Evolutionary conservation across 2,797 vertebrate species (phyloP).

Genomic region (Phylloscopus collybita): DNA sequence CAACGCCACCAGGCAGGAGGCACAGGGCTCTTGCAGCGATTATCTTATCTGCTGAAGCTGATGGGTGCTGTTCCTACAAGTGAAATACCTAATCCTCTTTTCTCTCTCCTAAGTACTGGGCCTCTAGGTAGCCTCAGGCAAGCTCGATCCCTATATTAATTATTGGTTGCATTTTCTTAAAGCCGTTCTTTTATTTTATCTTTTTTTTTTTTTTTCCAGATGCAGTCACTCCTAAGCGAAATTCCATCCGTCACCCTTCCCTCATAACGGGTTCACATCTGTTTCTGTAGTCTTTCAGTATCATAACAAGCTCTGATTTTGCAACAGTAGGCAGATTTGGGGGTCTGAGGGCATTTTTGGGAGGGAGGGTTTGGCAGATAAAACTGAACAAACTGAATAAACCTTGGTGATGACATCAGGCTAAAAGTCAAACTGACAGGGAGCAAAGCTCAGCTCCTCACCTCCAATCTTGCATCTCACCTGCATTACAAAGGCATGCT

Average conservation of each 20-base stretch:
- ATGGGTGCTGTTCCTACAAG: conserved; percentile 33
- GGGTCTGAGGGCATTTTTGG: neutral
- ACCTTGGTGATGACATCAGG: neutral
- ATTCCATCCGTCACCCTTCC: neutral
- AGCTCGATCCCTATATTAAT: conserved; percentile 23
- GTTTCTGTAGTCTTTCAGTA: neutral
- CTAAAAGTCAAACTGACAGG: neutral
- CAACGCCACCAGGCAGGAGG: neutral
- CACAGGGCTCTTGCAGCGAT: neutral
- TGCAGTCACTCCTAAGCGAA: conserved; percentile 1
- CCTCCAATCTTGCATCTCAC: neutral
- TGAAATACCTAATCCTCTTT: conserved; percentile 47
- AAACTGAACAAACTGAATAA: neutral
- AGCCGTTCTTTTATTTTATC: neutral
- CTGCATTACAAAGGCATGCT: neutral
- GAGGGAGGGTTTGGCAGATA: neutral
- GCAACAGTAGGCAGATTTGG: conserved; percentile 9
- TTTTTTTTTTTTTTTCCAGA: neutral
- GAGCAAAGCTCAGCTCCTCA: neutral
- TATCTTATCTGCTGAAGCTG: conserved; percentile 18
- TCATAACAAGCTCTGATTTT: conserved; percentile 25
- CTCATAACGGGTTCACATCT: neutral
- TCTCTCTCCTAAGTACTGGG: conserved; percentile 6
- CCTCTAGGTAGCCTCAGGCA: conserved; percentile 13
- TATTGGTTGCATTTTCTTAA: conserved; percentile 30